Percentiles rank a stretch among this genome's conserved stretches.
phyloP scores from a whole-genome alignment of 2,797 vertebrate species.

The Odontamblyopus rebecca region DNA sequence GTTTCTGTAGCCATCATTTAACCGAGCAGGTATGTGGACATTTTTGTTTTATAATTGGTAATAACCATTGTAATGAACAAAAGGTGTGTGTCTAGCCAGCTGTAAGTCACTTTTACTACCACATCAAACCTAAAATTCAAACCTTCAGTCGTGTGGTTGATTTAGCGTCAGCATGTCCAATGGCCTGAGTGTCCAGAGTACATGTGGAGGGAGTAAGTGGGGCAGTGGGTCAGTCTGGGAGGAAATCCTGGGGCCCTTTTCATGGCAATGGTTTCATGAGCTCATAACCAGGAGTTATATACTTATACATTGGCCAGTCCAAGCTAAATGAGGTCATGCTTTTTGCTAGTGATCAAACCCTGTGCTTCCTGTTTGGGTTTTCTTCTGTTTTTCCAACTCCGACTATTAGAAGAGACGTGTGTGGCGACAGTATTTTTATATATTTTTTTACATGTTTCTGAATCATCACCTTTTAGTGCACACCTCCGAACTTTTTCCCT shows the following conservation, averaged over 20 bases:
- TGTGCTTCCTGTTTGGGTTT: conserved; percentile 36
- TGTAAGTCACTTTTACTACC: conserved; percentile 6
- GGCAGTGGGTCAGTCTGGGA: conserved; percentile 39
- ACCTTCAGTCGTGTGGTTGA: not conserved
- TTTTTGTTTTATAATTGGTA: conserved; percentile 5
- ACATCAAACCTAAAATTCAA: conserved; percentile 5
- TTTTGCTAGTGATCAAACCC: conserved; percentile 34
- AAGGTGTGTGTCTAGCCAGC: not conserved
- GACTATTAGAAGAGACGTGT: conserved; percentile 9
- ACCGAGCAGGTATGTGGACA: not conserved
- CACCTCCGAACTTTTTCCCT: conserved; percentile 41
- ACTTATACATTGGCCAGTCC: conserved; percentile 20
- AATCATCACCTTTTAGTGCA: conserved; percentile 36
- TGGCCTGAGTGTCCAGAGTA: not conserved
- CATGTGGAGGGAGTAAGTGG: conserved; percentile 24
- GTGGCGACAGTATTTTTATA: conserved; percentile 9
- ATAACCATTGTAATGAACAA: not conserved
- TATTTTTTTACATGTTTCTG: conserved; percentile 10
- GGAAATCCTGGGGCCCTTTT: not conserved
- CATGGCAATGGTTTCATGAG: conserved; percentile 37
- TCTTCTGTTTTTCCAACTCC: conserved; percentile 2
- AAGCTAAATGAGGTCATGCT: conserved; percentile 52
- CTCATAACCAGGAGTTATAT: conserved; percentile 27
- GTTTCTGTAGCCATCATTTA: not conserved
- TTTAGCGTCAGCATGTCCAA: not conserved